These are phyloP conservation scores for Cantharis lateralis DNA, from an alignment of 2,888 invertebrate genomes.

Conservation along the genomic window DNA sequence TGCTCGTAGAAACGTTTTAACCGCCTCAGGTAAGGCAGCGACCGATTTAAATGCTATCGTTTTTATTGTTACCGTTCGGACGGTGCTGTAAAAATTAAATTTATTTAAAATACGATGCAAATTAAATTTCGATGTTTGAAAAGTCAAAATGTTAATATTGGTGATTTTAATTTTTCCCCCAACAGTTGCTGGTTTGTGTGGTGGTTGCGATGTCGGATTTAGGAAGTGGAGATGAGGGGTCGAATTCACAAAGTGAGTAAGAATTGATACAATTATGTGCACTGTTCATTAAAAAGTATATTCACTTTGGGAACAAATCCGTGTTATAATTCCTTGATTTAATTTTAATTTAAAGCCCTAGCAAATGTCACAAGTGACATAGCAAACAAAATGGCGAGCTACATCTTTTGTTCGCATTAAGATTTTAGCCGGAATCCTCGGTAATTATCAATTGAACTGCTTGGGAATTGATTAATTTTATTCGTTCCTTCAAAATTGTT, in stretches of 20 bases:
- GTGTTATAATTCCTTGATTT: not conserved
- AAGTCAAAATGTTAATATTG: slow-evolving; percentile 1
- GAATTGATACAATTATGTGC: not conserved
- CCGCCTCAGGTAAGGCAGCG: not conserved
- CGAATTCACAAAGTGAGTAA: slow-evolving; percentile 78
- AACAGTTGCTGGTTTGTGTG: slow-evolving; percentile 53
- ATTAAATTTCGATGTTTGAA: not conserved
- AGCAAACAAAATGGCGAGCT: slow-evolving; percentile 31
- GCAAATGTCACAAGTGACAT: slow-evolving; percentile 21
- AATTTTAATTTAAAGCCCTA: not conserved
- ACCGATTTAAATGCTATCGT: not conserved
- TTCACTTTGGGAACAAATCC: not conserved
- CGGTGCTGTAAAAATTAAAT: not conserved
- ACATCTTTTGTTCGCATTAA: slow-evolving; percentile 15
- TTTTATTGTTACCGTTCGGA: not conserved
- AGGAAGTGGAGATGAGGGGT: slow-evolving; percentile 80
- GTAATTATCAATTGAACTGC: not conserved
- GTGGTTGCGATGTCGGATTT: slow-evolving; percentile 73
- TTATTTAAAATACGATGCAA: not conserved
- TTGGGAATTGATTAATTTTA: not conserved
- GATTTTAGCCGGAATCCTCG: not conserved
- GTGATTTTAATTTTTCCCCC: slow-evolving; percentile 38
- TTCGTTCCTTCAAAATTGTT: not conserved
- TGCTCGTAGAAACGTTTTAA: not conserved
- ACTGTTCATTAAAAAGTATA: not conserved